Percentiles rank a stretch among this genome's conserved stretches.
These are phyloP conservation scores for Helleia helle DNA, from an alignment of 2,888 invertebrate genomes.

Conservation along the genomic window DNA sequence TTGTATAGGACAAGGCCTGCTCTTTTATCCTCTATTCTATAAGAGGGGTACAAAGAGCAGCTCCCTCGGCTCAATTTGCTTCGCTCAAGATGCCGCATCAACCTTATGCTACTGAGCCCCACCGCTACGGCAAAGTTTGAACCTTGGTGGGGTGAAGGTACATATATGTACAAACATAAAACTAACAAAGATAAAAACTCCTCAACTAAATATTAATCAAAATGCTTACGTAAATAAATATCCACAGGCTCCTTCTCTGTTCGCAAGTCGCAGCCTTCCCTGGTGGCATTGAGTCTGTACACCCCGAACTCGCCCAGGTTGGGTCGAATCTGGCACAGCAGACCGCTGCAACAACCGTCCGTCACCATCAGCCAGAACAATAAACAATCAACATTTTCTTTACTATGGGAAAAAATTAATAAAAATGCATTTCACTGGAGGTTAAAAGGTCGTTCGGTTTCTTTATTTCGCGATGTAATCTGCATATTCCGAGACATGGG, in stretches of 20 bases:
- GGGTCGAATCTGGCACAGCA: slow-evolving; percentile 74
- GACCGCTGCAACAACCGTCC: slow-evolving; percentile 49
- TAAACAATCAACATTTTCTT: background rate
- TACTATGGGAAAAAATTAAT: background rate
- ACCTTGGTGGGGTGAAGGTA: too few relatives aligned
- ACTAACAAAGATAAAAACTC: too few relatives aligned
- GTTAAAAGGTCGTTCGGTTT: background rate
- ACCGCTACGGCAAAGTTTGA: too few relatives aligned
- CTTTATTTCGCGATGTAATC: too few relatives aligned
- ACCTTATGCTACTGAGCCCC: too few relatives aligned
- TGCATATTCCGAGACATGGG: too few relatives aligned
- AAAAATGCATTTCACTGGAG: background rate
- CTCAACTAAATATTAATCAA: slow-evolving; percentile 2
- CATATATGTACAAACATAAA: too few relatives aligned
- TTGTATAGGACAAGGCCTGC: too few relatives aligned
- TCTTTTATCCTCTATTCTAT: too few relatives aligned
- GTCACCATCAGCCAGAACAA: background rate
- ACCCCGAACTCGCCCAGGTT: slow-evolving; percentile 82
- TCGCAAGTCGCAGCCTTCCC: slow-evolving; percentile 68
- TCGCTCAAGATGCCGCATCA: too few relatives aligned
- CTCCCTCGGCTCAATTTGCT: too few relatives aligned
- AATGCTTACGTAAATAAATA: slow-evolving; percentile 79
- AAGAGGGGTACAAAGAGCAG: too few relatives aligned
- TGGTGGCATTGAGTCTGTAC: slow-evolving; percentile 74
- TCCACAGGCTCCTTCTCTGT: slow-evolving; percentile 78